A percentile compares a stretch with the other conserved stretches of the same genome.
Conservation (phyloP, 2,888 invertebrate genomes). For the Leptopilina drosophilae region DNA sequence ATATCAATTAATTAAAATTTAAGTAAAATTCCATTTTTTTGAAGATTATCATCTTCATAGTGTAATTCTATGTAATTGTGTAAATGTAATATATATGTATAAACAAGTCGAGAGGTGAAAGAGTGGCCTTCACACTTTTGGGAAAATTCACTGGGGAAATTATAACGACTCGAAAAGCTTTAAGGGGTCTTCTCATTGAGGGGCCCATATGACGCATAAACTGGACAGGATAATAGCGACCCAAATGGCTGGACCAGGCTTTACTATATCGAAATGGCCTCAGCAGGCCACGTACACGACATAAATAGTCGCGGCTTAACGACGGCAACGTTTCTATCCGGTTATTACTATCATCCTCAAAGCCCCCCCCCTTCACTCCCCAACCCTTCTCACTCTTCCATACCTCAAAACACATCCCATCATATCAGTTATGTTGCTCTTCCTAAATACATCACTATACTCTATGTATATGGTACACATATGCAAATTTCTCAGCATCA, state of each 20-base stretch:
- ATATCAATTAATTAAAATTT: no score
- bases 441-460: constrained; percentile 3
- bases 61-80: no score
- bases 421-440: background rate
- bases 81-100: no score
- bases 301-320: constrained; percentile 36
- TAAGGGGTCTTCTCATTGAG: constrained; percentile 13
- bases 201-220: constrained; percentile 30
- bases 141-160: constrained; percentile 3
- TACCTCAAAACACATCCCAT: background rate
- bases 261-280: constrained; percentile 30
- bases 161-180: constrained; percentile 7
- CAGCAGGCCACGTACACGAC: constrained; percentile 30
- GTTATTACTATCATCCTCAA: constrained; percentile 25
- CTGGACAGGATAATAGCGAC: constrained; percentile 24
- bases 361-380: background rate
- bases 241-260: constrained; percentile 34
- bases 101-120: background rate
- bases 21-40: no score
- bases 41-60: no score
- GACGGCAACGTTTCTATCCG: constrained; percentile 32
- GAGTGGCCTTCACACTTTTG: background rate
- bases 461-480: no score
- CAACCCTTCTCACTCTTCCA: background rate
- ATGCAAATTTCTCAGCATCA: constrained; percentile 3